phyloP scores from a whole-genome alignment of 2,888 invertebrate species.

The Zygogramma bicolorata region DNA sequence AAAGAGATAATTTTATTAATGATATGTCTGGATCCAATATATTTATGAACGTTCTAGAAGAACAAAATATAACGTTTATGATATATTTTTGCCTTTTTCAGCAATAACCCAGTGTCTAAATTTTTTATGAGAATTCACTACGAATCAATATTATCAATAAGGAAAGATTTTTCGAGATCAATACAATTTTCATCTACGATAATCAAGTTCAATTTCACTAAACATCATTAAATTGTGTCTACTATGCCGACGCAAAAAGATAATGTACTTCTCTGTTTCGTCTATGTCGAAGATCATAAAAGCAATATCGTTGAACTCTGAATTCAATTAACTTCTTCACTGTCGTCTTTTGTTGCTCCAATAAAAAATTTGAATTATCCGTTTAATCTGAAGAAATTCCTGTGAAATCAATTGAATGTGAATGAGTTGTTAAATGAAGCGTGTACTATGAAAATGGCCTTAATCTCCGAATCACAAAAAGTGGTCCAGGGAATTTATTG shows the following conservation, averaged over 20 bases:
- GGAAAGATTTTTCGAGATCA: no score
- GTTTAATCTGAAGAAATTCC: constrained; percentile 37
- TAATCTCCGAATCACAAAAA: constrained; percentile 31
- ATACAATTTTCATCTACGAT: no score
- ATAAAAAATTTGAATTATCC: constrained; percentile 38
- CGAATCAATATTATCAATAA: no score
- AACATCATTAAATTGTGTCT: neutral
- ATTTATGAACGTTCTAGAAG: no score
- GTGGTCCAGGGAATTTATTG: neutral
- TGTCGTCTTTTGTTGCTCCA: constrained; percentile 27
- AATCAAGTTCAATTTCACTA: no score
- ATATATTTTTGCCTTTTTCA: no score
- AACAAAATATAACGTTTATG: no score
- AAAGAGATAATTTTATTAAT: no score
- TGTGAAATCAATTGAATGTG: constrained; percentile 39
- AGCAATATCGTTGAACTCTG: neutral
- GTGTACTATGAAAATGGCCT: constrained; percentile 41
- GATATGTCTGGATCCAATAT: no score
- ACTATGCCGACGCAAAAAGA: neutral
- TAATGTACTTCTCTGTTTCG: neutral
- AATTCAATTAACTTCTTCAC: constrained; percentile 30
- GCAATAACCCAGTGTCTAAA: no score
- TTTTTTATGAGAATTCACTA: no score
- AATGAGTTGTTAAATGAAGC: constrained; percentile 38
- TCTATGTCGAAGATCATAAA: neutral